phyloP scores from a whole-genome alignment of 2,113 vertebrate species.

The Ciconia stormi region DNA sequence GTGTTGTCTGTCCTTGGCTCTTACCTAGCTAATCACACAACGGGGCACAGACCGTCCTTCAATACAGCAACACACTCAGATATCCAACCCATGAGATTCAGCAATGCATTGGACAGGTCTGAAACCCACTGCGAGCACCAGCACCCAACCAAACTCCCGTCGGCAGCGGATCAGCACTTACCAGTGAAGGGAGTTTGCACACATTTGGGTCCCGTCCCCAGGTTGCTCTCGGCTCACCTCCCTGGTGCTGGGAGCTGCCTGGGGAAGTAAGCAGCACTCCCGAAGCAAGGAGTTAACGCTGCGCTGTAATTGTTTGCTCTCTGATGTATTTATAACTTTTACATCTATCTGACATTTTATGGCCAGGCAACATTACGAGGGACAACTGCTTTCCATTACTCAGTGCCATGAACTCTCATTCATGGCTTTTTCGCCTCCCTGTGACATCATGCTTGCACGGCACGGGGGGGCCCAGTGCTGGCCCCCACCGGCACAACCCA shows the following conservation, averaged over 20 bases:
- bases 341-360: constrained; percentile 42
- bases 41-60: neutral
- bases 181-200: neutral
- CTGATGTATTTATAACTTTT: constrained; percentile 45
- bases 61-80: neutral
- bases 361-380: neutral
- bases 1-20: neutral
- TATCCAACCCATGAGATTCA: neutral
- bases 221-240: neutral
- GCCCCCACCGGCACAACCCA: neutral
- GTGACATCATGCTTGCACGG: neutral
- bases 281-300: neutral
- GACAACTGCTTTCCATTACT: constrained; percentile 39
- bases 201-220: neutral
- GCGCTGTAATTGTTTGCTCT: neutral
- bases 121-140: neutral
- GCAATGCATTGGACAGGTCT: neutral
- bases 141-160: neutral
- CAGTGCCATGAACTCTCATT: neutral
- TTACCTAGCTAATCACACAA: neutral
- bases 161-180: neutral
- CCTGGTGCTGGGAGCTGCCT: neutral
- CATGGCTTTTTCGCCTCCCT: neutral
- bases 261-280: neutral
- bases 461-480: neutral